Conservation (phyloP, 2,797 vertebrate genomes). For the Phoxinus dragarum region DNA sequence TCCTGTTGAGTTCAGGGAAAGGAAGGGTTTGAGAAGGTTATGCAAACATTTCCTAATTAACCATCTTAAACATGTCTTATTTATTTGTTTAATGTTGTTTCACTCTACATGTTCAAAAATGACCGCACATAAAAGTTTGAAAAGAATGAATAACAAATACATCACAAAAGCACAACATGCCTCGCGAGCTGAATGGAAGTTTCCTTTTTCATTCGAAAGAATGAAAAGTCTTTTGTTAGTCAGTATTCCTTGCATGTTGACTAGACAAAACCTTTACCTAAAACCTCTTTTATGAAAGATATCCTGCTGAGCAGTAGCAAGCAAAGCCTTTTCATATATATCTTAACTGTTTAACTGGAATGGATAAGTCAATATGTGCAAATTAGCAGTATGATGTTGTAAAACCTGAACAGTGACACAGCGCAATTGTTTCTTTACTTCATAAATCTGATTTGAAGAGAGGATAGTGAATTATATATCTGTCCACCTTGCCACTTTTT, state of each 20-base stretch:
- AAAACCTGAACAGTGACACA: neutral
- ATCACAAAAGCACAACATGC: neutral
- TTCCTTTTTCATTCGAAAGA: slow-evolving; percentile 6
- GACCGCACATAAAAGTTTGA: neutral
- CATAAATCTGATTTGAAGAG: neutral
- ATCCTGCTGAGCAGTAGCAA: neutral
- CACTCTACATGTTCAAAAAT: neutral
- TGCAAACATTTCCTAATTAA: slow-evolving; percentile 32
- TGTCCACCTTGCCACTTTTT: neutral
- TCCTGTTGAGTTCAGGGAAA: slow-evolving; percentile 42
- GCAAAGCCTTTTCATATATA: neutral
- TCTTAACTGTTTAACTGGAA: neutral
- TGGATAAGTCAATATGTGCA: neutral
- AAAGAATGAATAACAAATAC: slow-evolving; percentile 7
- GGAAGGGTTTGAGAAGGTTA: slow-evolving; percentile 16
- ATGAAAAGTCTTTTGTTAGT: neutral
- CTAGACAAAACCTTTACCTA: neutral
- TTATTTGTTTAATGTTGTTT: slow-evolving; percentile 4
- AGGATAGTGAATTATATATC: neutral
- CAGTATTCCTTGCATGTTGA: neutral
- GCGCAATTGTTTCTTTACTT: neutral
- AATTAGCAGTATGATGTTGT: neutral
- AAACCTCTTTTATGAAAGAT: neutral
- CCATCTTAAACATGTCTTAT: neutral
- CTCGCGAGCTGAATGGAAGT: neutral